These are phyloP conservation scores for Drosophila parthenogenetica DNA, from an alignment of 2,888 invertebrate genomes.

Conservation along the genomic window DNA sequence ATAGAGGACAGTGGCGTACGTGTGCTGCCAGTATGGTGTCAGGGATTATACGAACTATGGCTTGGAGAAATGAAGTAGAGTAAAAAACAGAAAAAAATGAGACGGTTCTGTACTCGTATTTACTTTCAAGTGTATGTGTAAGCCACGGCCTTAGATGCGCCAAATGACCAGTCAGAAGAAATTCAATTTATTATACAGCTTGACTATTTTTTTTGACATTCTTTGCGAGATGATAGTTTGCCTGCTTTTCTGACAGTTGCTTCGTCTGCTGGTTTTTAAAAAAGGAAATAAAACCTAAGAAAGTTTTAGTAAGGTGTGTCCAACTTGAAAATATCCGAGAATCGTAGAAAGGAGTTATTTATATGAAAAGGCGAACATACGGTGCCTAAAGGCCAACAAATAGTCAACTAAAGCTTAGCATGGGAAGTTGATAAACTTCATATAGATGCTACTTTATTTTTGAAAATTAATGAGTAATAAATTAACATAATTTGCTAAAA, in stretches of 20 bases:
- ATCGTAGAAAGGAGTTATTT: too few relatives aligned
- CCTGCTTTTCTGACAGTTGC: slow-evolving; percentile 55
- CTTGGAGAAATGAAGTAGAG: slow-evolving; percentile 4
- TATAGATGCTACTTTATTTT: too few relatives aligned
- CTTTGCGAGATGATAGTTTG: slow-evolving; percentile 52
- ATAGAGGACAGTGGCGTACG: slow-evolving; percentile 54
- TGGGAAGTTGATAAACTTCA: too few relatives aligned
- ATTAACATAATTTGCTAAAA: too few relatives aligned
- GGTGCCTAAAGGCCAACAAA: too few relatives aligned
- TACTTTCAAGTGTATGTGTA: slow-evolving; percentile 58
- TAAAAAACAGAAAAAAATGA: neutral
- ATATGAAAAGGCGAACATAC: too few relatives aligned
- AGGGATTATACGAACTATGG: slow-evolving; percentile 17
- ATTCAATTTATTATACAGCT: slow-evolving; percentile 80
- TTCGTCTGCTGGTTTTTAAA: slow-evolving; percentile 23
- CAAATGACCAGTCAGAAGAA: slow-evolving; percentile 72
- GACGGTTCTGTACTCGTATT: slow-evolving; percentile 21
- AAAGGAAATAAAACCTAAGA: slow-evolving; percentile 33
- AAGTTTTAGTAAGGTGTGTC: neutral
- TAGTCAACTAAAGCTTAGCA: too few relatives aligned
- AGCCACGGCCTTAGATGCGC: slow-evolving; percentile 58
- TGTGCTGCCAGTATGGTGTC: slow-evolving; percentile 59
- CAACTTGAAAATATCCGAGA: too few relatives aligned
- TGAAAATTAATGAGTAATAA: too few relatives aligned
- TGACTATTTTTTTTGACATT: slow-evolving; percentile 55